phyloP scores from a whole-genome alignment of 2,888 invertebrate genomes.

The Lydus trimaculatus region DNA sequence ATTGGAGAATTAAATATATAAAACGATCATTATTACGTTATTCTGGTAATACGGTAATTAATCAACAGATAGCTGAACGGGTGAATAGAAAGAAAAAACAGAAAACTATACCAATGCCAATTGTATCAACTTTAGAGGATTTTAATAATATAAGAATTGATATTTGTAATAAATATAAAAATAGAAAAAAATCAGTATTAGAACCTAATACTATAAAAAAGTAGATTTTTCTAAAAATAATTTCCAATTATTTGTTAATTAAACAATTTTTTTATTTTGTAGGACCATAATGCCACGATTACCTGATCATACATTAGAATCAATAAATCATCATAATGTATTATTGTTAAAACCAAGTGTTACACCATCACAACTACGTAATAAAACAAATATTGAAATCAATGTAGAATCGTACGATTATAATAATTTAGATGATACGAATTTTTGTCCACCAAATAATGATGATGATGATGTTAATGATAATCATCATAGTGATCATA shows the following conservation, averaged over 20 bases:
- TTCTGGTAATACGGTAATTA: slow-evolving; percentile 53
- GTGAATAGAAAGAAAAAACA: slow-evolving; percentile 37
- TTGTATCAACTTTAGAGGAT: slow-evolving; percentile 15
- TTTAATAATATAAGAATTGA: slow-evolving; percentile 20
- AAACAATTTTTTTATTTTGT: slow-evolving; percentile 13
- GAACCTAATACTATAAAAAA: slow-evolving; percentile 31
- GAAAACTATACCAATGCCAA: slow-evolving; percentile 37
- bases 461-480: slow-evolving; percentile 31
- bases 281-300: slow-evolving; percentile 41
- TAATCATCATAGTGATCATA: slow-evolving; percentile 55
- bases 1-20: slow-evolving; percentile 75
- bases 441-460: slow-evolving; percentile 57
- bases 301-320: slow-evolving; percentile 15
- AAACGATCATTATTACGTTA: slow-evolving; percentile 45
- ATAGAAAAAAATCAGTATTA: slow-evolving; percentile 23
- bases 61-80: slow-evolving; percentile 22
- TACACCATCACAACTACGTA: not conserved
- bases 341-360: too few relatives aligned
- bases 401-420: slow-evolving; percentile 61
- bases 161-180: slow-evolving; percentile 23
- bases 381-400: not conserved
- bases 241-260: not conserved
- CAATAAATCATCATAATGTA: too few relatives aligned
- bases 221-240: slow-evolving; percentile 2
- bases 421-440: slow-evolving; percentile 65